Evolutionary conservation across 1,140 invertebrate genomes (phyloP), one percentile per base, ranked within the genome.

Genomic region (Aphaenogaster ashmeadi): DNA sequence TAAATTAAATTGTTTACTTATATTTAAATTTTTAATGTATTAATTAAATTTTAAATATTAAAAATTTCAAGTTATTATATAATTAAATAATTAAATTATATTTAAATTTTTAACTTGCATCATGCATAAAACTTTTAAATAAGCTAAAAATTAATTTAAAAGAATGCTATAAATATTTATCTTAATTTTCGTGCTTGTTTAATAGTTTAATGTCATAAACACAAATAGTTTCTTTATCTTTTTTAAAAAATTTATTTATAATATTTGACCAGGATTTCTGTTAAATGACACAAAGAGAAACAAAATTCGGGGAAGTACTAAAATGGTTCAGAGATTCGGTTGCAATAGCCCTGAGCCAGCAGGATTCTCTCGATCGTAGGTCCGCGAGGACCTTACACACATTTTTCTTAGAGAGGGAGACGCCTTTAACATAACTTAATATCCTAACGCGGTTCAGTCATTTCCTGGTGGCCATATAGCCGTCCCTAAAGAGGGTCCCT

Each of bases 401-500:
- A 85, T 89, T 88, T 92, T 93, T 94, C 94, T 93, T 92, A 87
- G 88, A 86, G 88, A 87, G 74, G 90, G 69, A 75, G 88, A 91
- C 88, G 88, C 90, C 92, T 93, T 93, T 88, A 91, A 90, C 92
- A 88, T 95, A 95, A 95, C 92, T 92, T 91, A 95, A 95, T 95
- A 95, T 95, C 94, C 94, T 95, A 95, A 95, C 94, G 93, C 89
- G 86, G 92, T 95, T 95, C 93, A 92, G 94, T 95, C 92, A 95
- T 95, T 95, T 95, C 95, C 94, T 95, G 93, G 93, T 95, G 93
- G 92, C 93, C 93, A 90, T 93, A 93, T 93, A 95, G 92, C 85
- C 89, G 67, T 92, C 94, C 94, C 93, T 92, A 92, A 94, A 94
- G 91, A 92, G 91, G 85, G 87, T 95, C 95, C 93, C 94, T 90